Percentiles rank a stretch among this genome's conserved stretches.
These are phyloP conservation scores for Pseudomugil gertrudae DNA, from an alignment of 2,797 vertebrate species.

Conservation along the genomic window DNA sequence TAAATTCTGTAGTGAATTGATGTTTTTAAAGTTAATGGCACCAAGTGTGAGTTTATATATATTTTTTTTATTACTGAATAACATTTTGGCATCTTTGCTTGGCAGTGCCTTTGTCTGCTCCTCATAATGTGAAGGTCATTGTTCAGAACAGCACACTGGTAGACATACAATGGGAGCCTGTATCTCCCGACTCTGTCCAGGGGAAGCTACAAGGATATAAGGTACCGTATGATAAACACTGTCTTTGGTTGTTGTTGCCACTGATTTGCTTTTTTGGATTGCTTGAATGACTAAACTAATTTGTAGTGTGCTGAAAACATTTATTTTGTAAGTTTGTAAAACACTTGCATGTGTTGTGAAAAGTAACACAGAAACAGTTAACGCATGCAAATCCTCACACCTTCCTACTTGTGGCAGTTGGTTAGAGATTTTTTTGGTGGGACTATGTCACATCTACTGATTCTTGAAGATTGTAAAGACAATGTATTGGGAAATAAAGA, in stretches of 20 bases:
- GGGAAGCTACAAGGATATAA: slow-evolving; percentile 92
- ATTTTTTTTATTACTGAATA: not conserved
- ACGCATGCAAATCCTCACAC: too few relatives aligned
- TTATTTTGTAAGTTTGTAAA: not conserved
- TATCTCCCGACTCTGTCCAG: slow-evolving; percentile 82
- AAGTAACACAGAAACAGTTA: not conserved
- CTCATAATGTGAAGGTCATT: slow-evolving; percentile 84
- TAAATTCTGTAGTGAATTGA: slow-evolving; percentile 32
- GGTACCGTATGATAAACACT: slow-evolving; percentile 69
- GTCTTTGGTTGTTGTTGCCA: too few relatives aligned
- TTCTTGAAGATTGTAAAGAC: too few relatives aligned
- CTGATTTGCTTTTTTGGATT: not conserved
- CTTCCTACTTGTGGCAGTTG: too few relatives aligned
- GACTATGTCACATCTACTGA: too few relatives aligned
- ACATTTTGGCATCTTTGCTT: slow-evolving; percentile 6
- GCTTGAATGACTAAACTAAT: not conserved
- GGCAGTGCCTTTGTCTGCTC: slow-evolving; percentile 89
- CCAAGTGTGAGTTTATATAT: not conserved
- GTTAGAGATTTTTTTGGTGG: too few relatives aligned
- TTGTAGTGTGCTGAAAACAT: not conserved
- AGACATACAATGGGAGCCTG: slow-evolving; percentile 91
- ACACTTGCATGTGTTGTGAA: not conserved
- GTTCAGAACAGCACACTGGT: slow-evolving; percentile 89
- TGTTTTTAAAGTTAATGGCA: not conserved
- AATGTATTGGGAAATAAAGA: too few relatives aligned